Evolutionary conservation across 2,113 vertebrate species (phyloP), one percentile per base, ranked within the genome.

Genomic region (Vombatus ursinus): DNA sequence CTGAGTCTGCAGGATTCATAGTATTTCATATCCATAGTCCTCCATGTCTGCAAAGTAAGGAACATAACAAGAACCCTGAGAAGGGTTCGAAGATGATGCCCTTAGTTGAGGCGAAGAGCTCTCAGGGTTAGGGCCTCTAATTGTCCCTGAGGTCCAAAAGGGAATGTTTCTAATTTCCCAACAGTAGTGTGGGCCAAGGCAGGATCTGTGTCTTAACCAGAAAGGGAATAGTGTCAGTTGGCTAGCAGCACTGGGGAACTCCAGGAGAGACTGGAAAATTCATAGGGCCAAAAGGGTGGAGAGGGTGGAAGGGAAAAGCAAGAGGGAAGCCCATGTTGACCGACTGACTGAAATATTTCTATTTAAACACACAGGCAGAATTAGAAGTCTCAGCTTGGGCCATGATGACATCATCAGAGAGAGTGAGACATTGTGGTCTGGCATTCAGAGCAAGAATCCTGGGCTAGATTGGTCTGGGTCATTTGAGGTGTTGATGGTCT

Each of bases 391-490:
- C 61, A 54, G 77, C 92, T 96, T 94, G 48, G 94, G 96, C 96
- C 91, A 31, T 95, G 50, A 77, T 97, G 98, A 98, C 94, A 96
- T 97, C 61, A 98, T 96, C 95, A 96, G 94, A 44, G 8, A 52
- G 90, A 97, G 95, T 90, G 96, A 98, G 96, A 97, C 97, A 97
- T 37, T 93, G 98, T 92, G 96, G 97, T 91, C 95, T 96, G 94
- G 95, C 92, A 93, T 90, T 90, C 95, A 51, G 28, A 94, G 68
- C 95, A 97, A 92, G 96, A 97, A 97, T 96, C 68, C 92, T 68
- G 50, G 92, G 96, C 96, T 8, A 0, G 51, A 96, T 93, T 57
- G 91, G 57, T 84, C 94, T 96, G 93, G 96, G 97, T 98, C 97
- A 97, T 97, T 97, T 96, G 92, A 95, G 97, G 98, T 96, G 96